Conservation (phyloP, 2,888 invertebrate species). For the Lepas anatifera region DNA sequence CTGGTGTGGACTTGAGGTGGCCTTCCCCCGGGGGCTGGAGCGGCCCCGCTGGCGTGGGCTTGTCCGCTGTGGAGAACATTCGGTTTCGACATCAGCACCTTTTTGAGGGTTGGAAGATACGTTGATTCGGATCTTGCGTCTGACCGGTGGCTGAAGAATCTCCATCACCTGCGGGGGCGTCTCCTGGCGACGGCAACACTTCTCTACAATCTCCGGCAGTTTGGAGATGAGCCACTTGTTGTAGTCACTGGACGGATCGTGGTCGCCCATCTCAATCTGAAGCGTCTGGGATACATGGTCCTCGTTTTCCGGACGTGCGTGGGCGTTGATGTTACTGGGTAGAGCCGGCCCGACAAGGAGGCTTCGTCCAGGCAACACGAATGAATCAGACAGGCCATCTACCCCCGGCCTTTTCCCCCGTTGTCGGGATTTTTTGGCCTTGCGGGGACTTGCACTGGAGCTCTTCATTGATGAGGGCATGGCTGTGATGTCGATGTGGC, state of each 20-base stretch:
- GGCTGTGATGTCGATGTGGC: background rate
- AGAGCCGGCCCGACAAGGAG: background rate
- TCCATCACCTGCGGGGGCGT: background rate
- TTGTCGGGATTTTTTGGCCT: background rate
- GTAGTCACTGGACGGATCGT: background rate
- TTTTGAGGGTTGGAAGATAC: background rate
- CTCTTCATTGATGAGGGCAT: background rate
- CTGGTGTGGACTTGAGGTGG: too few relatives aligned
- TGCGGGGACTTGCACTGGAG: background rate
- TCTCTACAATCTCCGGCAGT: constrained; percentile 5
- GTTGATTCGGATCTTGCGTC: background rate
- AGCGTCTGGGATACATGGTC: background rate
- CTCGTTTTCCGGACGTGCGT: background rate
- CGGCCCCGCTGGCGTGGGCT: background rate
- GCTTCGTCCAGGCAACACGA: background rate
- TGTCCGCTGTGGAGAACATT: too few relatives aligned
- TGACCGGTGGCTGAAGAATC: background rate
- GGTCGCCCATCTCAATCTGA: background rate
- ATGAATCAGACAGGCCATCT: background rate
- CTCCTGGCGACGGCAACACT: background rate
- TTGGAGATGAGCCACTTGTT: background rate
- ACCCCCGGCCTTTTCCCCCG: background rate
- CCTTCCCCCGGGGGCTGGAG: background rate
- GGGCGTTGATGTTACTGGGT: background rate
- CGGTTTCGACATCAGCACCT: too few relatives aligned